phyloP scores from a whole-genome alignment of 2,888 invertebrate species.

The Eudemis profundana region DNA sequence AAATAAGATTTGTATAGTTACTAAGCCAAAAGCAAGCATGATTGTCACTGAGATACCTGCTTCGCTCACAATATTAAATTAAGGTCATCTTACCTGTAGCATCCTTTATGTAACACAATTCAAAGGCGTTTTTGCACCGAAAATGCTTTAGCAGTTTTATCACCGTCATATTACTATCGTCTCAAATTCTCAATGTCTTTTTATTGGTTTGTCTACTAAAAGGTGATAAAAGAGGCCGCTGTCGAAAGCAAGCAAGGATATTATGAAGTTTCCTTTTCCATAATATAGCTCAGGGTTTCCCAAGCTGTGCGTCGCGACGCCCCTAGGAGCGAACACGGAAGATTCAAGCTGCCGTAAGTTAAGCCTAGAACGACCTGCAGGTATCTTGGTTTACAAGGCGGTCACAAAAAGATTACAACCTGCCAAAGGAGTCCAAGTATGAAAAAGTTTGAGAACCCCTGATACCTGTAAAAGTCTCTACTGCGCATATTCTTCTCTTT shows the following conservation, averaged over 20 bases:
- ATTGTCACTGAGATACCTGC: constrained; percentile 15
- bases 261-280: no score
- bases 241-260: neutral
- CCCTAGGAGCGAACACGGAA: no score
- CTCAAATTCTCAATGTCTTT: constrained; percentile 13
- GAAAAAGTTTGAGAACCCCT: no score
- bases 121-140: constrained; percentile 20
- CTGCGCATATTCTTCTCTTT: no score
- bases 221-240: neutral
- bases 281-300: no score
- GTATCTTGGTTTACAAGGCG: no score
- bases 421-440: no score
- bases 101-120: constrained; percentile 21
- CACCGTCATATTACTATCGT: constrained; percentile 4
- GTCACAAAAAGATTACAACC: no score
- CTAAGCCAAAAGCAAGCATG: neutral
- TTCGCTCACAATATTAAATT: constrained; percentile 13
- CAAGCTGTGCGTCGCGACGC: no score
- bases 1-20: neutral
- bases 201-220: neutral
- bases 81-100: constrained; percentile 16
- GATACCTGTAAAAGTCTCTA: no score
- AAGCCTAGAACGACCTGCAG: no score
- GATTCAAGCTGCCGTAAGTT: no score
- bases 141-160: constrained; percentile 16